Evolutionary conservation across 2,113 vertebrate species (phyloP).

Genomic region (Pantherophis guttatus): DNA sequence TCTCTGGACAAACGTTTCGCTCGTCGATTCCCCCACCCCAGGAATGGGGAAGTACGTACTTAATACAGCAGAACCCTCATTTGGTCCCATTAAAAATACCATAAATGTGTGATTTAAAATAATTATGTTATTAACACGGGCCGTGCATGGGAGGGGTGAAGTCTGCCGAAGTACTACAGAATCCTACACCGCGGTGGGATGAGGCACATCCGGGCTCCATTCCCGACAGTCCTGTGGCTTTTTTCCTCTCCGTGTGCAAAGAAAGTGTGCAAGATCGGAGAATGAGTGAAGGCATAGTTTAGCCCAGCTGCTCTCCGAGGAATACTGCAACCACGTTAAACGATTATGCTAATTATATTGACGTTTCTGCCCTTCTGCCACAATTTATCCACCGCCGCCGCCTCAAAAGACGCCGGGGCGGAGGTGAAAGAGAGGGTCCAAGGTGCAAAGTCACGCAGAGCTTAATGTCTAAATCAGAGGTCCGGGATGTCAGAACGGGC

Average conservation of each 20-base stretch:
- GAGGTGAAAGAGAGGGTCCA: background rate
- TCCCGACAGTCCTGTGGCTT: background rate
- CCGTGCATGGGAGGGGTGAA: background rate
- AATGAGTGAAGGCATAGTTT: background rate
- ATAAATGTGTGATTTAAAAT: background rate
- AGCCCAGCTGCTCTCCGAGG: background rate
- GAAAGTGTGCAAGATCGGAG: background rate
- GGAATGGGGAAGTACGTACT: background rate
- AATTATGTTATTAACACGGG: background rate
- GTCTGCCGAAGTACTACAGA: background rate
- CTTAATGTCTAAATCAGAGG: background rate
- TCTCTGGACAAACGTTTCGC: background rate
- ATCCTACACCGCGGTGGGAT: background rate
- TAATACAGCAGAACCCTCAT: background rate
- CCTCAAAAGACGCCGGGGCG: background rate
- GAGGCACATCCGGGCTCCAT: background rate
- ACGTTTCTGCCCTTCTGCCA: background rate
- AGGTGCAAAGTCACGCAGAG: background rate
- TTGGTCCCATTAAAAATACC: background rate
- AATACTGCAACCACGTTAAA: background rate
- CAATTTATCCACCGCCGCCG: background rate
- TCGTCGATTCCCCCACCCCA: background rate
- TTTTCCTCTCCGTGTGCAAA: background rate
- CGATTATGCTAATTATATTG: background rate
- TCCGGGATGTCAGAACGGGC: background rate